A percentile compares a stretch with the other conserved stretches of the same genome.
phyloP scores from a whole-genome alignment of 2,113 vertebrate species.

The Gymnogyps californianus region DNA sequence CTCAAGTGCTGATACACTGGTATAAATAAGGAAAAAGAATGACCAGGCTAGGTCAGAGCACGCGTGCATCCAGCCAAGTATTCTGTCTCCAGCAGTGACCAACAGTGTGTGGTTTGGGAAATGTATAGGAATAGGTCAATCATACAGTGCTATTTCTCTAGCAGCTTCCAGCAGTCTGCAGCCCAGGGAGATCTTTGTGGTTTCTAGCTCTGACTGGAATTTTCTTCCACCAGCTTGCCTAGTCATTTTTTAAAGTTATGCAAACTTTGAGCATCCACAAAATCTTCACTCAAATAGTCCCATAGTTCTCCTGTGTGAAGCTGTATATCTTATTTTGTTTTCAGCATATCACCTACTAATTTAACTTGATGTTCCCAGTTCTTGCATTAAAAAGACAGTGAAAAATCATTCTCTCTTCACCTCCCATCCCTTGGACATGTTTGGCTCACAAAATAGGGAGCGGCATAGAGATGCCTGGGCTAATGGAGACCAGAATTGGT shows the following conservation, averaged over 20 bases:
- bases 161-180: constrained; percentile 6
- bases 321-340: constrained; percentile 20
- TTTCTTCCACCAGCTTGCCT: neutral
- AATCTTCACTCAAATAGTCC: neutral
- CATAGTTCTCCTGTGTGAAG: neutral
- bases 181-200: neutral
- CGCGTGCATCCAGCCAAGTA: neutral
- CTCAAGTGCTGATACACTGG: neutral
- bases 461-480: neutral
- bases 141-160: neutral
- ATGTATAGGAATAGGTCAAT: neutral
- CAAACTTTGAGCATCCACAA: neutral
- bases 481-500: neutral
- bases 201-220: neutral
- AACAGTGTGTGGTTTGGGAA: neutral
- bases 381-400: constrained; percentile 52
- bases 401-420: constrained; percentile 49
- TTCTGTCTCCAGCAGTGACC: neutral
- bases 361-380: neutral
- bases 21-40: neutral
- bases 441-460: constrained; percentile 46
- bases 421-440: constrained; percentile 32
- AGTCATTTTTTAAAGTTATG: neutral
- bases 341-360: constrained; percentile 39
- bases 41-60: neutral